Base-by-base conservation (phyloP, 1,140 invertebrate genomes). In the Musca domestica region DNA sequence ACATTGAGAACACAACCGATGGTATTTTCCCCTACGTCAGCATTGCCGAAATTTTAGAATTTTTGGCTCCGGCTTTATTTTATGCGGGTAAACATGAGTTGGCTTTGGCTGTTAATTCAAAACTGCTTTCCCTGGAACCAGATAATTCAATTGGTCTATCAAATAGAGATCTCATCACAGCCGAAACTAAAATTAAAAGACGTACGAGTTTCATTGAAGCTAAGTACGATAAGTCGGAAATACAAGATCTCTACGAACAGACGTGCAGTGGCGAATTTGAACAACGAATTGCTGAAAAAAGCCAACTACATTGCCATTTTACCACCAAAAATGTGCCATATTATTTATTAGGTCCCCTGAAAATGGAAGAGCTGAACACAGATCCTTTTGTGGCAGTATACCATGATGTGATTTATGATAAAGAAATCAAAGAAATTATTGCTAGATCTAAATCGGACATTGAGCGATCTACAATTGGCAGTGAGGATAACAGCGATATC, bases 381-480 rank as follows among this genome's bases (percentile, higher is more conserved):
- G 86, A 92, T 17, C 96, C 96, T 0, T 86, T 88, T 68, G 90
- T 98, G 71, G 87, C 92, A 48, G 85, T 97, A 19, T 97, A 91
- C 82, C 90, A 96, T 81, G 88, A 96, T 73, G 89, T 96, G 9
- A 87, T 99, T 68, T 89, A 86, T 67, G 93, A 98, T 76, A 79
- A 84, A 1, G 96, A 98, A 84, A 98, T 98, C 69, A 87, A 91
- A 66, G 84, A 88, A 2, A 91, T 99, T 64, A 93, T 97, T 81
- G 82, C 86, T 74, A 81, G 95, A 76, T 91, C 94, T 6, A 87
- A 87, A 72, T 93, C 94, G 2, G 88, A 88, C 92, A 91, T 98
- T 74, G 88, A 88, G 72, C 85, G 96, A 74, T 96, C 96, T 0
- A 97, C 95, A 3, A 95, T 98, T 10, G 95, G 98, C 82, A 96